Conservation (phyloP, 2,113 vertebrate genomes). For the Periophthalmodon schlosseri region DNA sequence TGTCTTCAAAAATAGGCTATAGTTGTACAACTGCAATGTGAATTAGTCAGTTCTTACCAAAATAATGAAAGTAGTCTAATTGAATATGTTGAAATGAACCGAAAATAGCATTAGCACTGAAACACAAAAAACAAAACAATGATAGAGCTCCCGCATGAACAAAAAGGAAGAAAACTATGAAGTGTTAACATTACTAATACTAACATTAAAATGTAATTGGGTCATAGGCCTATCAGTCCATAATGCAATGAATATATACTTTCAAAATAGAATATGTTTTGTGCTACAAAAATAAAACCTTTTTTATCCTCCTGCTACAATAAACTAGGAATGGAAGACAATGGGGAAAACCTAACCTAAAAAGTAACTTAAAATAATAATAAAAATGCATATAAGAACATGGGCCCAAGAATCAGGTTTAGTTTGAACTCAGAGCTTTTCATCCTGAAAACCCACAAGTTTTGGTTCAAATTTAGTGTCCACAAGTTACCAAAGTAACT, state of each 20-base stretch:
- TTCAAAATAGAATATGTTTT: conserved; percentile 4
- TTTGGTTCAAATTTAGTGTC: too few relatives aligned
- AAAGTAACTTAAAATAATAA: background rate
- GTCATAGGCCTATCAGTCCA: conserved; percentile 18
- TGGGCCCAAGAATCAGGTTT: background rate
- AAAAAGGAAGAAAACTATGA: too few relatives aligned
- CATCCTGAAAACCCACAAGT: background rate
- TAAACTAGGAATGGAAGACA: conserved; percentile 38
- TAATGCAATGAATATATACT: conserved; percentile 46
- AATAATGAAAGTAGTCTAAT: background rate
- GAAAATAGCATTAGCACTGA: background rate
- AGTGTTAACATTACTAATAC: background rate
- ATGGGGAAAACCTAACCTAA: background rate
- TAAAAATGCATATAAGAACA: background rate
- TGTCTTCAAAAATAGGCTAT: background rate
- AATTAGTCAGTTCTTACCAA: background rate
- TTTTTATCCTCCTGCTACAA: conserved; percentile 35
- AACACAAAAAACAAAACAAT: background rate
- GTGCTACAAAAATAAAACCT: conserved; percentile 53
- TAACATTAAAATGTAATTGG: background rate
- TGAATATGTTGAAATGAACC: background rate
- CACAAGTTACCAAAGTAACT: too few relatives aligned
- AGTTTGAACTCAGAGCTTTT: background rate
- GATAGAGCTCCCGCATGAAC: background rate
- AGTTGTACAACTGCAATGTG: background rate